A percentile compares a stretch with the other conserved stretches of the same genome.
Evolutionary conservation across 2,797 vertebrate species (phyloP).

Genomic region (Vireo griseus): DNA sequence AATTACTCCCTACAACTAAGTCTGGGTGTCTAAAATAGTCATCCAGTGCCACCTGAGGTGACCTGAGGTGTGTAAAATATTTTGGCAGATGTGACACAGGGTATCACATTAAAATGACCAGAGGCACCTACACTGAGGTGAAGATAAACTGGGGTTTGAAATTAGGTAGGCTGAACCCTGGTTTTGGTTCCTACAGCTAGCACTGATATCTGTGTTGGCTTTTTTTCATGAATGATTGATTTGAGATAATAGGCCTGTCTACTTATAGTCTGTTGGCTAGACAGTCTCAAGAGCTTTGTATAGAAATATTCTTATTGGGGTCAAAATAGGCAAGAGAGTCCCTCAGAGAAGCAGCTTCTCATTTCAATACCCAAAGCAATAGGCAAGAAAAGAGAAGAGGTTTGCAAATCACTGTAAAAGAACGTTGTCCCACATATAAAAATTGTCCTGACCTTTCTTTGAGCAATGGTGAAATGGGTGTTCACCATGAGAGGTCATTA

Average conservation of each 20-base stretch:
- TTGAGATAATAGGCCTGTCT: not conserved
- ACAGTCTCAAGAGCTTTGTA: not conserved
- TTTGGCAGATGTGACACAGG: not conserved
- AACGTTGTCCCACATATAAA: not conserved
- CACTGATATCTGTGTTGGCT: not conserved
- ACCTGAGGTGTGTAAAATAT: not conserved
- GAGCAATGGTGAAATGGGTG: not conserved
- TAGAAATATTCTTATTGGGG: not conserved
- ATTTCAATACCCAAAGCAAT: not conserved
- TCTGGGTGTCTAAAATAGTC: not conserved
- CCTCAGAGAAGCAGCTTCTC: not conserved
- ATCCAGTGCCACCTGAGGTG: not conserved
- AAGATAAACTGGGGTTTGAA: not conserved
- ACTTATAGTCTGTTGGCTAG: not conserved
- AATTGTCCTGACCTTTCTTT: not conserved
- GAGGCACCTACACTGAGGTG: not conserved
- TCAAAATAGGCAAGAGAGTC: not conserved
- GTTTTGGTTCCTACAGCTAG: not conserved
- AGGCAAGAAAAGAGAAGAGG: not conserved
- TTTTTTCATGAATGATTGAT: not conserved
- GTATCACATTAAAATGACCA: not conserved
- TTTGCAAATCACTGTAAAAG: not conserved
- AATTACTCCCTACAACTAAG: not conserved
- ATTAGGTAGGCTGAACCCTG: not conserved
- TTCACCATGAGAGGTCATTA: not conserved